A percentile compares a stretch with the other conserved stretches of the same genome.
phyloP scores from a whole-genome alignment of 2,888 invertebrate genomes.

The Tyria jacobaeae region DNA sequence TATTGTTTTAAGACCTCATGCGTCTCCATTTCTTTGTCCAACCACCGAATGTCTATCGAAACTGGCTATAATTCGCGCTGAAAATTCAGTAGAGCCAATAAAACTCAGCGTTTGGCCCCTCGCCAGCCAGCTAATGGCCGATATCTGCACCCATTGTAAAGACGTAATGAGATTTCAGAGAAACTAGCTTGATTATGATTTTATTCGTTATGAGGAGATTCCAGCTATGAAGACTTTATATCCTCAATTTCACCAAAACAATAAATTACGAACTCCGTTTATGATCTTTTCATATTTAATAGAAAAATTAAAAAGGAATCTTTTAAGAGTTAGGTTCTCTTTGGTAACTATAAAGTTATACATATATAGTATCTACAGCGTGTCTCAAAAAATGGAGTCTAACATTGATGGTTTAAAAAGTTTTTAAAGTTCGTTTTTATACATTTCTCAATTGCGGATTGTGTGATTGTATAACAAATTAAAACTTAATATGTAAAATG shows the following conservation, averaged over 20 bases:
- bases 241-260: background rate
- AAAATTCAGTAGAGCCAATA: conserved; percentile 70
- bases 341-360: too few relatives aligned
- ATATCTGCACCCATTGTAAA: conserved; percentile 56
- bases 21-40: conserved; percentile 35
- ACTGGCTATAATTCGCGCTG: conserved; percentile 66
- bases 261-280: too few relatives aligned
- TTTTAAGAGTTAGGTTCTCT: too few relatives aligned
- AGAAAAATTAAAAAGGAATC: too few relatives aligned
- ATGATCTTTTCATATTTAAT: too few relatives aligned
- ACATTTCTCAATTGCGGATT: too few relatives aligned
- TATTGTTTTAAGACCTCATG: conserved; percentile 3
- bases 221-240: background rate
- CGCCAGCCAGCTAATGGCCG: conserved; percentile 60
- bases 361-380: too few relatives aligned
- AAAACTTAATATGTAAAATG: too few relatives aligned
- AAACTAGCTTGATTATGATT: conserved; percentile 46
- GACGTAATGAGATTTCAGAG: conserved; percentile 68
- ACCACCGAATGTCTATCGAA: conserved; percentile 56
- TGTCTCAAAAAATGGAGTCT: too few relatives aligned
- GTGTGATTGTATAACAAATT: too few relatives aligned
- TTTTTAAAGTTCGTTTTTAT: too few relatives aligned
- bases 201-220: background rate
- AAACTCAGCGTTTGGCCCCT: conserved; percentile 67
- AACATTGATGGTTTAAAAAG: too few relatives aligned